A percentile compares a stretch with the other conserved stretches of the same genome.
Conservation (phyloP, 2,797 vertebrate genomes). For the Sebastes taczanowskii region DNA sequence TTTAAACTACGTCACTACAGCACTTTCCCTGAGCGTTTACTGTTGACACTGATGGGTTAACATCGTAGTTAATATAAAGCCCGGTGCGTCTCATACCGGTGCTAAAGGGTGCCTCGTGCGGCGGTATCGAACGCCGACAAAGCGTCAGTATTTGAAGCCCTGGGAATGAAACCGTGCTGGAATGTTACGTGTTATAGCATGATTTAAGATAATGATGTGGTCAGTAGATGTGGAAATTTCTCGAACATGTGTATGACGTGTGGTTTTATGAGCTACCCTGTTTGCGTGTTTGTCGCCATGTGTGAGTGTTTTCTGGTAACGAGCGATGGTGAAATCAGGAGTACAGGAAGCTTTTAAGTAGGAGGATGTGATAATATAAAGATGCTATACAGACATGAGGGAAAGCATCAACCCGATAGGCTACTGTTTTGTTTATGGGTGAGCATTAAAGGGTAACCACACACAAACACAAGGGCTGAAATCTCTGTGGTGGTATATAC, state of each 20-base stretch:
- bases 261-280: conserved; percentile 6
- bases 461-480: not conserved
- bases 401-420: not conserved
- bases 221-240: not conserved
- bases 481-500: not conserved
- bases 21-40: too few relatives aligned
- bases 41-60: too few relatives aligned
- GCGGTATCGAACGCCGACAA: too few relatives aligned
- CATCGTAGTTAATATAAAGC: fast-evolving
- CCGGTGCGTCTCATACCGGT: fast-evolving
- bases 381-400: not conserved
- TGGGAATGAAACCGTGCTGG: not conserved
- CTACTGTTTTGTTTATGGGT: not conserved
- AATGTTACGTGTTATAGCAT: not conserved
- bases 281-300: not conserved
- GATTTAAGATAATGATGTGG: not conserved
- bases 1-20: too few relatives aligned
- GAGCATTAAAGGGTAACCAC: not conserved
- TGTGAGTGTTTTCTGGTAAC: not conserved
- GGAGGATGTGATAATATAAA: not conserved
- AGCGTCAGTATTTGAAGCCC: fast-evolving
- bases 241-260: not conserved
- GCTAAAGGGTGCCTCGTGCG: too few relatives aligned
- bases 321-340: not conserved
- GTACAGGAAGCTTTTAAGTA: conserved; percentile 1